A percentile compares a stretch with the other conserved stretches of the same genome.
Conservation (phyloP, 2,888 invertebrate genomes). For the Diachrysia chrysitis region DNA sequence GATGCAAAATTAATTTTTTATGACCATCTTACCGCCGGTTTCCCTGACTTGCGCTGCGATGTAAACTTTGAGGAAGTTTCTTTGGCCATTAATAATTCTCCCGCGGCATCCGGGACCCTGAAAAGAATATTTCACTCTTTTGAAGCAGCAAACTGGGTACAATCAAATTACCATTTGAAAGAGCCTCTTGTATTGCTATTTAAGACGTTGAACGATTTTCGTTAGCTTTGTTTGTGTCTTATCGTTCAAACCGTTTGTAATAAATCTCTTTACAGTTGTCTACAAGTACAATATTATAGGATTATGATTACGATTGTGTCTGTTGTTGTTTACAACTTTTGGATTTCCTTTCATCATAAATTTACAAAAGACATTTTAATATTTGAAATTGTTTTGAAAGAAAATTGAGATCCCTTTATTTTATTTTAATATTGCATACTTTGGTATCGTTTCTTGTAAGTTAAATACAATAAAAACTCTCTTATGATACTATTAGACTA, state of each 20-base stretch:
- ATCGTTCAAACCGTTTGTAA: conserved; percentile 55
- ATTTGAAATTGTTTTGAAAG: background rate
- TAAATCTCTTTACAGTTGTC: conserved; percentile 50
- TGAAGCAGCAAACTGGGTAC: conserved; percentile 82
- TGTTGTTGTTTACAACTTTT: conserved; percentile 1
- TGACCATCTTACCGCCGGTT: conserved; percentile 42
- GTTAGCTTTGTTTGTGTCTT: conserved; percentile 71
- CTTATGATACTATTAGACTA: too few relatives aligned
- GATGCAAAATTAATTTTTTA: conserved; percentile 47
- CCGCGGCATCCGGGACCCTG: conserved; percentile 75
- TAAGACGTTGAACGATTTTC: conserved; percentile 77
- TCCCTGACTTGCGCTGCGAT: conserved; percentile 61
- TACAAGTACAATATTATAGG: conserved; percentile 25
- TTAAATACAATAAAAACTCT: too few relatives aligned
- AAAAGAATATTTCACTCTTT: conserved; percentile 87
- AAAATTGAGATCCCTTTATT: background rate
- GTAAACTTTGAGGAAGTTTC: conserved; percentile 75
- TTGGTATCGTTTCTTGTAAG: too few relatives aligned
- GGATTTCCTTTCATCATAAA: background rate
- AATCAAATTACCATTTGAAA: conserved; percentile 87
- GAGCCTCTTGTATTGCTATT: conserved; percentile 76
- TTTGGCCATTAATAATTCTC: conserved; percentile 83
- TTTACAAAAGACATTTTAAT: conserved; percentile 1
- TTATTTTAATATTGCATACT: too few relatives aligned
- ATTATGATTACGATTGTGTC: conserved; percentile 6